These are phyloP conservation scores for Tolypeutes matacus DNA, from an alignment of 2,797 vertebrate species.

Conservation along the genomic window DNA sequence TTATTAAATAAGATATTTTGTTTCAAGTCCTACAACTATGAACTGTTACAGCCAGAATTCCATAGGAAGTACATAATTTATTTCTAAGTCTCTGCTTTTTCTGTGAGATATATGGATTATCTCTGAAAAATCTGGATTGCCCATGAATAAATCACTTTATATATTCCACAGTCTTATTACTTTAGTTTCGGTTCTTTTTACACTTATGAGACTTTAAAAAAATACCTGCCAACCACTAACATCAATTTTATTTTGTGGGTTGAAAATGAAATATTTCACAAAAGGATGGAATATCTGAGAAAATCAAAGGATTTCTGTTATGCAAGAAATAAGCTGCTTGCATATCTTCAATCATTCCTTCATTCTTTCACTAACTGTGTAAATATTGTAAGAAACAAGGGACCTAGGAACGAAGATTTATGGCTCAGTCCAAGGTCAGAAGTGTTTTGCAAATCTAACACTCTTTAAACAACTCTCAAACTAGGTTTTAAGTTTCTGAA, in stretches of 20 bases:
- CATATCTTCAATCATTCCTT: background rate
- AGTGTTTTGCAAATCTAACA: background rate
- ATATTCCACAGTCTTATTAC: background rate
- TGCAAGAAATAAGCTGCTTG: background rate
- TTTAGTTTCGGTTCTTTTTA: background rate
- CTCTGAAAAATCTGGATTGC: background rate
- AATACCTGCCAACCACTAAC: background rate
- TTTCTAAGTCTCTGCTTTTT: background rate
- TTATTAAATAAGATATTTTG: background rate
- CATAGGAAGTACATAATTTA: background rate
- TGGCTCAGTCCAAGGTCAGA: background rate
- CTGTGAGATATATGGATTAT: background rate
- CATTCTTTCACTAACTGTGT: background rate
- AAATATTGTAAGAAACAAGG: background rate
- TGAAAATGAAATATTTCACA: background rate
- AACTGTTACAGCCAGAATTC: background rate
- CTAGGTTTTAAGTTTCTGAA: background rate
- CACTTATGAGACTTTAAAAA: background rate
- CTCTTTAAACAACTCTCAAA: background rate
- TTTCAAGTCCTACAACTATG: background rate
- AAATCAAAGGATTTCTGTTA: background rate
- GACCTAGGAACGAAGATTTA: background rate
- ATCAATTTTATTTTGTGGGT: background rate
- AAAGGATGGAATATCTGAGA: background rate
- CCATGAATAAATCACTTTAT: background rate